A percentile compares a stretch with the other conserved stretches of the same genome.
These are phyloP conservation scores for Macaca nemestrina DNA, from an alignment of 2,113 vertebrate species.

Conservation along the genomic window DNA sequence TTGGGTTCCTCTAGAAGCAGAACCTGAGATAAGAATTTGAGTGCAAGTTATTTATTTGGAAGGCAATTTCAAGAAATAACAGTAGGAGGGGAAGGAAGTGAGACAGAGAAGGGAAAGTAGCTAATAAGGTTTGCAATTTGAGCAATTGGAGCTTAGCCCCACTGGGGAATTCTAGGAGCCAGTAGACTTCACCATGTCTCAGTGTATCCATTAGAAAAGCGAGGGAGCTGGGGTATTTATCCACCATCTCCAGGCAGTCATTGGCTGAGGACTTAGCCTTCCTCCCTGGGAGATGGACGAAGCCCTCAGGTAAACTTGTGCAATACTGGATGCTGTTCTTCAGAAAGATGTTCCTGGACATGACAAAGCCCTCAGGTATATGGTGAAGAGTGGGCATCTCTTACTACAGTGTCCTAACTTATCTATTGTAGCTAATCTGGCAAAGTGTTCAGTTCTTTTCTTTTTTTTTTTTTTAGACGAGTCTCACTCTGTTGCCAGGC, in stretches of 20 bases:
- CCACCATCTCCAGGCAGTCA: neutral
- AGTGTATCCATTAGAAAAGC: accelerated
- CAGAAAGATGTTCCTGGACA: neutral
- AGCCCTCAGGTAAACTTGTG: neutral
- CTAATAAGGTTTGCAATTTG: accelerated
- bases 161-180: neutral
- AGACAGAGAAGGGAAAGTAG: neutral
- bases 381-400: neutral
- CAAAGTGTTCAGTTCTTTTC: neutral
- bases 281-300: neutral
- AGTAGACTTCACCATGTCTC: accelerated
- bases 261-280: neutral
- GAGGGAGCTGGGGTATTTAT: neutral
- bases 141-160: too few species aligned
- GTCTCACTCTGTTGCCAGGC: too few species aligned
- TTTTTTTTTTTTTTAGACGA: neutral
- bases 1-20: neutral
- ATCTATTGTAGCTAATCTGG: neutral
- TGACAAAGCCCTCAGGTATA: neutral
- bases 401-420: neutral
- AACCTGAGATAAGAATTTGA: neutral
- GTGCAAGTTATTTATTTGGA: neutral
- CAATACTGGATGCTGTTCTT: neutral
- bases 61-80: neutral
- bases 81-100: too few species aligned